Conservation (phyloP, 2,113 vertebrate species). For the Sinocyclocheilus maitianheensis region DNA sequence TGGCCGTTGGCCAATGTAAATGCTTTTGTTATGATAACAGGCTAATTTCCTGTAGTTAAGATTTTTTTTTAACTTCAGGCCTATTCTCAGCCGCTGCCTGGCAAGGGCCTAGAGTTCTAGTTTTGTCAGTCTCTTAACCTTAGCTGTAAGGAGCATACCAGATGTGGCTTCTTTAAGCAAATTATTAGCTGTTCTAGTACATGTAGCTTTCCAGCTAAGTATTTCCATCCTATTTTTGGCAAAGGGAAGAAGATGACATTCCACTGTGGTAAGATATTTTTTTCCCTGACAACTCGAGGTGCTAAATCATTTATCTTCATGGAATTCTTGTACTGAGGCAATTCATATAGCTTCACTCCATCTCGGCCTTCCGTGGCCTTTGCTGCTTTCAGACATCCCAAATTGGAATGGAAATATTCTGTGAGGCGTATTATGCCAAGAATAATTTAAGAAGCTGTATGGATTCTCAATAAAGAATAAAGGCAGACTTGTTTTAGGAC, state of each 20-base stretch:
- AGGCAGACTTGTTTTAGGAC: neutral
- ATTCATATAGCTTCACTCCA: constrained; percentile 51
- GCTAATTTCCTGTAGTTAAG: constrained; percentile 90
- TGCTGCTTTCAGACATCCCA: neutral
- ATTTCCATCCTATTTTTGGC: constrained; percentile 87
- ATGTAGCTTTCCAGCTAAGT: constrained; percentile 88
- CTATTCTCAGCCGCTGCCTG: constrained; percentile 82
- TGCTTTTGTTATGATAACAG: constrained; percentile 88
- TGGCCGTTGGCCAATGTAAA: constrained; percentile 87
- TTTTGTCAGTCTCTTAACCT: constrained; percentile 78
- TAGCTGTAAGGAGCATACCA: constrained; percentile 82
- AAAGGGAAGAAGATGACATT: constrained; percentile 78
- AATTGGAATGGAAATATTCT: constrained; percentile 36
- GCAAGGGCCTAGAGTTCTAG: constrained; percentile 67
- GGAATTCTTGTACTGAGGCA: constrained; percentile 72
- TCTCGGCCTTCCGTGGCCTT: neutral
- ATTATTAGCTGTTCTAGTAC: constrained; percentile 89
- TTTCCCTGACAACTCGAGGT: constrained; percentile 79
- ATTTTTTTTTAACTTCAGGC: constrained; percentile 87
- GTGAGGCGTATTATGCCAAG: neutral
- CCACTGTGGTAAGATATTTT: constrained; percentile 85
- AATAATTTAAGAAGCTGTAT: neutral
- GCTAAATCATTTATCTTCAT: constrained; percentile 85
- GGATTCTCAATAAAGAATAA: constrained; percentile 1
- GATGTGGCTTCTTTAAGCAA: constrained; percentile 92